Evolutionary conservation across 1,140 invertebrate genomes (phyloP).

Genomic region (Dinothrombium tinctorium): DNA sequence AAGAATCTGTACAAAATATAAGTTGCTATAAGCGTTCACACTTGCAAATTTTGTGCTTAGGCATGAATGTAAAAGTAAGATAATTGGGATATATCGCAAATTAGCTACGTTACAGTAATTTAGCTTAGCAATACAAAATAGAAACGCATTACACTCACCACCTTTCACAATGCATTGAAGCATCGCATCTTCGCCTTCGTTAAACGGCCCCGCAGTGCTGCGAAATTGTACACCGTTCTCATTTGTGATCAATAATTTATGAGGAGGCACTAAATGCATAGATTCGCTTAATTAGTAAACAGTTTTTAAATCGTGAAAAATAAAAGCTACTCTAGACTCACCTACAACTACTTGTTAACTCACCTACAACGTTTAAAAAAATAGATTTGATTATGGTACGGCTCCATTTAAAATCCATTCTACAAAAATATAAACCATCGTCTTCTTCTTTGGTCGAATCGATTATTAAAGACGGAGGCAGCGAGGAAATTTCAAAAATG

Average conservation of each 20-base stretch:
- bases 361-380: conserved; percentile 14
- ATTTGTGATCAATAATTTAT: neutral
- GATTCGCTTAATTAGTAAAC: neutral
- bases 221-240: conserved; percentile 1
- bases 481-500: neutral
- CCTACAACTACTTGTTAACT: too few relatives aligned
- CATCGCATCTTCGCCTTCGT: conserved; percentile 53
- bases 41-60: too few relatives aligned
- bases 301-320: neutral
- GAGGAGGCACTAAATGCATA: neutral
- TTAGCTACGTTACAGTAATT: neutral
- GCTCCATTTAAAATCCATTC: conserved; percentile 14
- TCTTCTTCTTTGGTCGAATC: conserved; percentile 11
- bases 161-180: conserved; percentile 61
- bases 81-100: neutral
- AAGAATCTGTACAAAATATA: too few relatives aligned
- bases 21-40: too few relatives aligned
- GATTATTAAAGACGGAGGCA: conserved; percentile 10
- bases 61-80: neutral
- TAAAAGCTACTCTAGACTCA: neutral
- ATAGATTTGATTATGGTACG: conserved; percentile 13
- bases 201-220: conserved; percentile 37
- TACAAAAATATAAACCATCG: conserved; percentile 14
- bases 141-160: conserved; percentile 31
- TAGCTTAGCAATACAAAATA: neutral